Evolutionary conservation across 2,113 vertebrate species (phyloP), one percentile per base, ranked within the genome.

Genomic region (Hiodon tergisus): DNA sequence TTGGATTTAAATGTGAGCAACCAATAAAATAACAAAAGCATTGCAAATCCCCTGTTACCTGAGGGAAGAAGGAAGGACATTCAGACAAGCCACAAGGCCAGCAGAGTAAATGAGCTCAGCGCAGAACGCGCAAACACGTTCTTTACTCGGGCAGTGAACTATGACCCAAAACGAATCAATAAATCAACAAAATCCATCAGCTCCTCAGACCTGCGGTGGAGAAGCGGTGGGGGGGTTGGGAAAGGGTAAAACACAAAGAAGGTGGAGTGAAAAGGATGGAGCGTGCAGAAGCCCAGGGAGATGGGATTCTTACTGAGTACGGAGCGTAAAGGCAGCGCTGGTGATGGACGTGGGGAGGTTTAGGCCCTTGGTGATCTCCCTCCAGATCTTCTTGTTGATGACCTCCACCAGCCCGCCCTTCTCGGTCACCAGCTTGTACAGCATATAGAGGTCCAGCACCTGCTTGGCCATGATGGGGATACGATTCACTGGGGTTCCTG

Each of bases 401-500:
- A 98, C 96, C 83, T 98, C 97, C 82, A 98, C 97, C 81, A 99
- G 89, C 6, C 97, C 97, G 0, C 97, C 97, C 67, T 99, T 99
- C 79, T 98, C 97, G 0, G 97, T 99, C 85, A 98, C 96, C 86
- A 98, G 92, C 83, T 98, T 98, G 77, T 98, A 99, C 1, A 98
- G 93, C 94, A 95, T 96, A 79, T 96, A 97, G 67, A 98, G 93
- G 78, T 98, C 97, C 82, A 99, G 89, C 75, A 95, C 95, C 88
- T 99, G 96, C 88, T 99, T 99, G 75, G 97, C 97, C 97, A 99
- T 99, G 88, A 99, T 98, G 81, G 97, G 97, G 77, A 99, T 99
- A 48, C 97, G 90, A 83, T 96, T 98, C 87, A 99, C 98, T 3
- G 96, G 97, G 6, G 96, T 98, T 77, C 97, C 97, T 98, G 80